Percentiles rank a stretch among this genome's conserved stretches.
These are phyloP conservation scores for Tragulus kanchil DNA, from an alignment of 2,113 vertebrate species.

Conservation along the genomic window DNA sequence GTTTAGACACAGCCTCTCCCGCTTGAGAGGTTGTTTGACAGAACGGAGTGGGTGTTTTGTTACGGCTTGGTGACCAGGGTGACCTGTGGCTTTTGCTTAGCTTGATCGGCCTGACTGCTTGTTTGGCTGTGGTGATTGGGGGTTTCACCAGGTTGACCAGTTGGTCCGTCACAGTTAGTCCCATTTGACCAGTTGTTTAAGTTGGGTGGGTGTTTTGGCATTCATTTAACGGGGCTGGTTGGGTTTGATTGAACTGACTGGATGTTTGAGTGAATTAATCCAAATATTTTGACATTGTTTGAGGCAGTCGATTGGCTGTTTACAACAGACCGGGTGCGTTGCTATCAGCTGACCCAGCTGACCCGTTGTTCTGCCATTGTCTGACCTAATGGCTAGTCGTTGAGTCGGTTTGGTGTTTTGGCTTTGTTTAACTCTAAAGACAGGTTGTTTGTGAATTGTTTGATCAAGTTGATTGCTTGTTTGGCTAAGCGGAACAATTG, in stretches of 20 bases:
- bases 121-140: slow-evolving; percentile 74
- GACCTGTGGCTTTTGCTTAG: slow-evolving; percentile 75
- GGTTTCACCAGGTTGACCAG: slow-evolving; percentile 75
- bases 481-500: slow-evolving; percentile 40
- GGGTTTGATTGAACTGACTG: slow-evolving; percentile 73
- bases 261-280: slow-evolving; percentile 80
- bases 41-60: slow-evolving; percentile 83
- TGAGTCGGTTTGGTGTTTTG: background rate
- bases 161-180: slow-evolving; percentile 44
- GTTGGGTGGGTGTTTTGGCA: slow-evolving; percentile 67
- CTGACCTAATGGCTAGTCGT: slow-evolving; percentile 46
- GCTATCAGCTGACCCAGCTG: slow-evolving; percentile 54
- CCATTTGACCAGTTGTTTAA: slow-evolving; percentile 59
- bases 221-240: slow-evolving; percentile 64
- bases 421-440: slow-evolving; percentile 62
- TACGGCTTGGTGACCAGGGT: slow-evolving; percentile 76
- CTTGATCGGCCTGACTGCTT: slow-evolving; percentile 79
- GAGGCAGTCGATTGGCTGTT: slow-evolving; percentile 66
- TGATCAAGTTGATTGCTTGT: slow-evolving; percentile 59
- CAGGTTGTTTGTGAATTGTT: slow-evolving; percentile 35
- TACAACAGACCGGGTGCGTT: slow-evolving; percentile 47
- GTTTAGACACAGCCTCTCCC: slow-evolving; percentile 81
- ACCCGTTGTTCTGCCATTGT: slow-evolving; percentile 65
- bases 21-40: slow-evolving; percentile 84
- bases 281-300: slow-evolving; percentile 79